Base-by-base conservation (phyloP, 2,797 vertebrate genomes). In the Pseudochirops corinnae region DNA sequence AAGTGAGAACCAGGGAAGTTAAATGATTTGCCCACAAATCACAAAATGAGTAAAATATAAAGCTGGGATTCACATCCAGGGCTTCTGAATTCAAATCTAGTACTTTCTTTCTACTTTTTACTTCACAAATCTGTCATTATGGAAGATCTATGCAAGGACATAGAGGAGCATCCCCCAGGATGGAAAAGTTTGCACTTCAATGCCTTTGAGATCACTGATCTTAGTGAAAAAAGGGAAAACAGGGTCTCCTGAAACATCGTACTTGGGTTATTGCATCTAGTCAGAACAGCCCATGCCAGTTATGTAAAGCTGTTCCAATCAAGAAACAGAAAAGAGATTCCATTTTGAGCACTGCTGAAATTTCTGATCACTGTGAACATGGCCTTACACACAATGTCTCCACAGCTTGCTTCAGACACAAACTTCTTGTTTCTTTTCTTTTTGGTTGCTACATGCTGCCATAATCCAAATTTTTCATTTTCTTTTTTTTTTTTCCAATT, bases 381-480 rank as follows among this genome's bases (percentile, higher is more conserved):
- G 58, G 29, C 56, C 33, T 14, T 28, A 50, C 0, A 50, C 21
- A 91, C 10, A 14, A n/a, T 2, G 6, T 33, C 16, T 39, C 5
- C 90, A 21, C 39, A 90, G 50, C 1, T 56, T 92, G 16, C 18
- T 52, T 58, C 93, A 26, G 94, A 94, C 62, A 57, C 74, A 2
- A 91, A 96, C 60, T 95, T 91, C 56, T 90, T 93, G 31, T 93
- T 91, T 60, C 31, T 67, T 74, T 95, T 93, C 55, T 29, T 90
- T 21, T 26, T 55, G 31, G 31, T 92, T n/a, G 52, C 46, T 95
- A 91, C 52, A 62, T 3, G 5, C 21, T 90, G 18, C 56, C 74
- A 90, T 1, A 91, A 95, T 95, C 31, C 14, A 90, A 58, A 12
- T 56, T 82, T 95, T 94, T 55, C 87, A 50, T 56, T 87, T 90